Evolutionary conservation across 2,113 vertebrate species (phyloP).

Genomic region (Cavia porcellus): DNA sequence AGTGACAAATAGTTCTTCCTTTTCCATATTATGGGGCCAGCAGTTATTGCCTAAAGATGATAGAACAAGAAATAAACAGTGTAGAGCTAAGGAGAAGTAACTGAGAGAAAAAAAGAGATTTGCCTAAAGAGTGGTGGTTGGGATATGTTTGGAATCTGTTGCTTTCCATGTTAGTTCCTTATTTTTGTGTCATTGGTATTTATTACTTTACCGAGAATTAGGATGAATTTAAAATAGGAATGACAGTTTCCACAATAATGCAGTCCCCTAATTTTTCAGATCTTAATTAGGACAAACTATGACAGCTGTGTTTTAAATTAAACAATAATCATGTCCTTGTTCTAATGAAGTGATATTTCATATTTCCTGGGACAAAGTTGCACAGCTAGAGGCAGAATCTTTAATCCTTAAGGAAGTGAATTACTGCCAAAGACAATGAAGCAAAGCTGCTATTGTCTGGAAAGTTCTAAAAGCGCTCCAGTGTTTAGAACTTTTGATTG

Average conservation of each 20-base stretch:
- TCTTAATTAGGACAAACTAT: conserved; percentile 46
- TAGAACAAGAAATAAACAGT: background rate
- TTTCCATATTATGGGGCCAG: background rate
- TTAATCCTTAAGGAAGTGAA: conserved; percentile 77
- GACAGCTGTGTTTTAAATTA: conserved; percentile 62
- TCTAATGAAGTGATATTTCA: conserved; percentile 68
- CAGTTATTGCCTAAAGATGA: background rate
- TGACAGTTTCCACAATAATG: background rate
- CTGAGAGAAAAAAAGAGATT: background rate
- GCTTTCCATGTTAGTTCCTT: background rate
- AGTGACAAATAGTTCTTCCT: background rate
- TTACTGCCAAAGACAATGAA: conserved; percentile 74
- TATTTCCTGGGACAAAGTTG: conserved; percentile 62
- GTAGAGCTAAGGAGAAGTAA: conserved; percentile 9
- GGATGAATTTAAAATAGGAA: conserved; percentile 8
- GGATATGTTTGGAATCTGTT: background rate
- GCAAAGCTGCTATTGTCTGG: conserved; percentile 69
- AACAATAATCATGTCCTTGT: conserved; percentile 75
- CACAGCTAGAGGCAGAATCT: conserved; percentile 64
- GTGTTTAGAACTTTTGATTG: conserved; percentile 50
- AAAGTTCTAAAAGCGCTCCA: conserved; percentile 41
- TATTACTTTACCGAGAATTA: background rate
- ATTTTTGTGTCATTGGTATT: background rate
- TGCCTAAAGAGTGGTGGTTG: background rate
- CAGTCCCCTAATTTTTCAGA: conserved; percentile 33